A percentile compares a stretch with the other conserved stretches of the same genome.
These are phyloP conservation scores for rat (Rattus norvegicus) DNA, from an alignment of 2,113 vertebrate genomes.

Conservation along the genomic window DNA sequence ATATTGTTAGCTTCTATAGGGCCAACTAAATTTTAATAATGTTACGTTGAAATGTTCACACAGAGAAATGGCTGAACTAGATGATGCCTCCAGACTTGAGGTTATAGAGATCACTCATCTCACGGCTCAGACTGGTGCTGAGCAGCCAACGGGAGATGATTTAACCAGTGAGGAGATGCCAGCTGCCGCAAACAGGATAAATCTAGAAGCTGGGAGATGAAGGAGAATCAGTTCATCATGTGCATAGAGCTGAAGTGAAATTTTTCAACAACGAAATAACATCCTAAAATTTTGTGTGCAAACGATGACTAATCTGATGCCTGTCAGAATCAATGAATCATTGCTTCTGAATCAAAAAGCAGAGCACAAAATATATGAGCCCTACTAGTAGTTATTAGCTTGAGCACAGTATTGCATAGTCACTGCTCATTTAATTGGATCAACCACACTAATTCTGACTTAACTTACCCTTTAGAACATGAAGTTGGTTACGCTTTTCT, in stretches of 20 bases:
- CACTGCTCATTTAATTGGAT: not conserved
- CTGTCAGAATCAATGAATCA: conserved; percentile 41
- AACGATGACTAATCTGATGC: conserved; percentile 51
- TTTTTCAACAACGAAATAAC: conserved; percentile 48
- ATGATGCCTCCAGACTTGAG: conserved; percentile 35
- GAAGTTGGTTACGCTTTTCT: not conserved
- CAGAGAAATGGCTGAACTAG: conserved; percentile 51
- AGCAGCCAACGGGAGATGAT: conserved; percentile 41
- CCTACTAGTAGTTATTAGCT: not conserved
- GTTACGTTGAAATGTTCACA: not conserved
- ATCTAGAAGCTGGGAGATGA: conserved; percentile 43
- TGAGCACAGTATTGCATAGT: conserved; percentile 1
- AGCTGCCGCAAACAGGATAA: conserved; percentile 53
- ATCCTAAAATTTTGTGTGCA: not conserved
- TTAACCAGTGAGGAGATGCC: conserved; percentile 65
- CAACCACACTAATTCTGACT: not conserved
- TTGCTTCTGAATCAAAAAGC: conserved; percentile 6
- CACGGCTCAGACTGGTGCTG: conserved; percentile 25
- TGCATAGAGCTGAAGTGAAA: conserved; percentile 24
- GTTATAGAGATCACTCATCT: conserved; percentile 51
- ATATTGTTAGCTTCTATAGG: conserved; percentile 15
- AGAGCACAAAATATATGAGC: not conserved
- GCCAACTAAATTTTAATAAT: conserved; percentile 32
- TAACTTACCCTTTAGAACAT: conserved; percentile 9
- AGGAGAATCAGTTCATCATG: conserved; percentile 11